These are phyloP conservation scores for Scaptomyza parva DNA, from an alignment of 2,888 invertebrate genomes.

Conservation along the genomic window DNA sequence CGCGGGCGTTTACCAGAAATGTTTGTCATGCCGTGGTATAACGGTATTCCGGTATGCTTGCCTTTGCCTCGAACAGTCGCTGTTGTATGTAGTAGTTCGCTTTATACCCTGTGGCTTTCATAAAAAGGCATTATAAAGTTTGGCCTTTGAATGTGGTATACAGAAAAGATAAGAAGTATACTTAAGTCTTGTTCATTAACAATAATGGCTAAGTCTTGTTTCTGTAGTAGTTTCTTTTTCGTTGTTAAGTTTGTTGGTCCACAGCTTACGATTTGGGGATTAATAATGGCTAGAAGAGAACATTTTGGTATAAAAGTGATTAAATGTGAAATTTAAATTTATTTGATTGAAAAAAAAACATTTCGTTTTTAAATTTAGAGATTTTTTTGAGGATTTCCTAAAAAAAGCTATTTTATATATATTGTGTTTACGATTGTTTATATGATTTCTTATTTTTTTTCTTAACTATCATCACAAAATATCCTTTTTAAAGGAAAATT, in stretches of 20 bases:
- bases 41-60: constrained; percentile 40
- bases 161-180: neutral
- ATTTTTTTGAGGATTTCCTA: too few relatives aligned
- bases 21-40: constrained; percentile 63
- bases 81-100: constrained; percentile 24
- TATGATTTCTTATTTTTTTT: neutral
- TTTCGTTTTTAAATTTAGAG: neutral
- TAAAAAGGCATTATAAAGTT: neutral
- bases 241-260: too few relatives aligned
- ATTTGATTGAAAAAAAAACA: neutral
- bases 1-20: constrained; percentile 75
- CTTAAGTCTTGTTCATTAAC: neutral
- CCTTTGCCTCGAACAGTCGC: neutral
- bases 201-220: neutral
- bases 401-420: too few relatives aligned
- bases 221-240: neutral
- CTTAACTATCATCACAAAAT: too few relatives aligned
- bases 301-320: neutral
- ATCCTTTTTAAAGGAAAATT: too few relatives aligned
- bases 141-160: neutral
- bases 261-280: neutral
- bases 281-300: too few relatives aligned
- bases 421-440: too few relatives aligned
- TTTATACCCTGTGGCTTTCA: constrained; percentile 32
- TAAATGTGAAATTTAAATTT: neutral